Evolutionary conservation across 2,797 vertebrate species (phyloP), one percentile per base, ranked within the genome.

Genomic region (Rhadinocentrus ornatus): DNA sequence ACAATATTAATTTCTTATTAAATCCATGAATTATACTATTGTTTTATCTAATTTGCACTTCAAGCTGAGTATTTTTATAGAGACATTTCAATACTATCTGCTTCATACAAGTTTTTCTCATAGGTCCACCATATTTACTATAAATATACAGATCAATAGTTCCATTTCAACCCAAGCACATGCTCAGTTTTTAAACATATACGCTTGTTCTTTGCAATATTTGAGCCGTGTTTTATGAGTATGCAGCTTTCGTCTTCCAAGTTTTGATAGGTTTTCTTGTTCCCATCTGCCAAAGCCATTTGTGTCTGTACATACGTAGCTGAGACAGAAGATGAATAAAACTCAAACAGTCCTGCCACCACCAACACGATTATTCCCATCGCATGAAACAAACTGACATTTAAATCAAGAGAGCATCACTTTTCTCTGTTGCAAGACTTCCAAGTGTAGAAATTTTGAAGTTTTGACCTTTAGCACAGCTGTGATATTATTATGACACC

Each of bases 181-280:
- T 2, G 7, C 44, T 20, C 20, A 8, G 44, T 7, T 46, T 37
- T 46, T 46, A n/a, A 20, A 46, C 18, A 20, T 46, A n/a, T 46
- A 46, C n/a, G 44, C 41, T 44, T 44, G 15, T 8, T 46, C 18
- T 46, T 44, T 46, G 7, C 44, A 46, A 20, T 46, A 5, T 6
- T n/a, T 46, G 18, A 78, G 79, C 69, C 57, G 41, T 37, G 81
- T 84, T 77, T 69, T 50, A 57, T 22, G 54, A 62, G 34, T 57
- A 34, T 24, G 57, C 52, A 66, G 71, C 48, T 55, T 67, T 60
- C 57, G 52, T 70, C 71, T 81, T 69, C 62, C 63, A 65, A 66
- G 44, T 72, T 82, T 77, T 67, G 68, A 74, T 75, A 54, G 66
- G 12, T 75, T 86, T 82, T 78, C 32, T 66, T 74, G 73, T 77